Evolutionary conservation across 2,888 invertebrate genomes (phyloP), one percentile per base, ranked within the genome.

Genomic region (Megastigmus dorsalis): DNA sequence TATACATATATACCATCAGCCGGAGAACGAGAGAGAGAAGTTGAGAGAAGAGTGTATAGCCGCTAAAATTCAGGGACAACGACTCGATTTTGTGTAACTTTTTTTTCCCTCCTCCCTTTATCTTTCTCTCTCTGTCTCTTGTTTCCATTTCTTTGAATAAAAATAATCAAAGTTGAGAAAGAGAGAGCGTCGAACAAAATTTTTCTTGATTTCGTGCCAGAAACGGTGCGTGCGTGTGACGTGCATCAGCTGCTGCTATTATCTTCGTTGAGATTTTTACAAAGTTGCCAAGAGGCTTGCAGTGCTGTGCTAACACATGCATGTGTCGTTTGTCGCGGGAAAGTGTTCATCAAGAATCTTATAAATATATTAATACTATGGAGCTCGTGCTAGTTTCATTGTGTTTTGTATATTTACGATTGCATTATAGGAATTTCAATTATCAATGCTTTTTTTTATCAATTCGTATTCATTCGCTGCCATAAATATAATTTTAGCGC

Each of bases 41-140:
- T 10, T 6, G 26, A 36, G 48, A 45, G 33, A n/a, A 26, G 36
- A 28, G 41, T n/a, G n/a, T n/a, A n/a, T n/a, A 59, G 41, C 18
- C 33, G 43, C 43, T 33, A 65, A 59, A 43, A 15, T 38, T 72
- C 65, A 72, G 57, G 72, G 72, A 59, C 72, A 41, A 72, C 65
- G 15, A 66, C 66, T 72, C 59, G 45, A 1, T 9, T 13, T 10
- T 23, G 18, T 4, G 23, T 67, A 9, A n/a, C n/a, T 2, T 28
- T 60, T 20, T 54, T 28, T 48, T n/a, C n/a, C n/a, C n/a, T n/a
- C n/a, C n/a, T n/a, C n/a, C n/a, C n/a, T n/a, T 62, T 50, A 15
- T 48, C 28, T 50, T 6, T 48, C n/a, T 20, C 0, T 41, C n/a
- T 45, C 18, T 28, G 0, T 33, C 10, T 36, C 13, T 6, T 28